These are phyloP conservation scores for Peromyscus polionotus DNA, from an alignment of 2,113 vertebrate species.

Conservation along the genomic window DNA sequence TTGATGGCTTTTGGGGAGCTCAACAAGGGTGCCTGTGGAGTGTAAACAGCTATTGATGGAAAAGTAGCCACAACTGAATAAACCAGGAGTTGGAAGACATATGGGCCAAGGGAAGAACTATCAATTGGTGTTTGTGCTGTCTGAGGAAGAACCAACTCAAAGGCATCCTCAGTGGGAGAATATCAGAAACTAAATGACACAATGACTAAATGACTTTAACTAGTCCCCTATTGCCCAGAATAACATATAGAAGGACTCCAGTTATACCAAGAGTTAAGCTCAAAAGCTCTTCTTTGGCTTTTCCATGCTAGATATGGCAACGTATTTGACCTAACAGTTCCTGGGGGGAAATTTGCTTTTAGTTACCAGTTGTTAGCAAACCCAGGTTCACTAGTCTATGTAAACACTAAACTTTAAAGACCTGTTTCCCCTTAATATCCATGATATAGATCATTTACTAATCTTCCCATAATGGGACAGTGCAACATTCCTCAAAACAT, in stretches of 20 bases:
- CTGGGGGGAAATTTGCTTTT: neutral
- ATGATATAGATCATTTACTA: neutral
- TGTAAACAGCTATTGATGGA: slow-evolving; percentile 63
- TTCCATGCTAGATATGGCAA: neutral
- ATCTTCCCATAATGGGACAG: neutral
- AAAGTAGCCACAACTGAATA: slow-evolving; percentile 57
- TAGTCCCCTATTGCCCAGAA: neutral
- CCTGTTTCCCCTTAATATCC: neutral
- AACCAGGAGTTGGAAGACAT: neutral
- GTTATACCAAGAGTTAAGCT: neutral
- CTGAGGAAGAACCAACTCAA: neutral
- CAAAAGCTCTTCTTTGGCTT: neutral
- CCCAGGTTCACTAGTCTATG: neutral
- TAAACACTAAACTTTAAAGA: neutral
- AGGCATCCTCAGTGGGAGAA: neutral
- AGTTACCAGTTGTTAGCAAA: neutral
- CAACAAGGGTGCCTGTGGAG: slow-evolving; percentile 51
- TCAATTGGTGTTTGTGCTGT: neutral
- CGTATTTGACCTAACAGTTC: neutral
- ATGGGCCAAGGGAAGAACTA: slow-evolving; percentile 1
- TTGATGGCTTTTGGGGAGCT: slow-evolving; percentile 49
- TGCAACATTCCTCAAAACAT: neutral
- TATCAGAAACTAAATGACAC: neutral
- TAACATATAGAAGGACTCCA: neutral
- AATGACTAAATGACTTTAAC: neutral